Conservation (phyloP, 2,888 invertebrate species). For the Aethes cnicana region DNA sequence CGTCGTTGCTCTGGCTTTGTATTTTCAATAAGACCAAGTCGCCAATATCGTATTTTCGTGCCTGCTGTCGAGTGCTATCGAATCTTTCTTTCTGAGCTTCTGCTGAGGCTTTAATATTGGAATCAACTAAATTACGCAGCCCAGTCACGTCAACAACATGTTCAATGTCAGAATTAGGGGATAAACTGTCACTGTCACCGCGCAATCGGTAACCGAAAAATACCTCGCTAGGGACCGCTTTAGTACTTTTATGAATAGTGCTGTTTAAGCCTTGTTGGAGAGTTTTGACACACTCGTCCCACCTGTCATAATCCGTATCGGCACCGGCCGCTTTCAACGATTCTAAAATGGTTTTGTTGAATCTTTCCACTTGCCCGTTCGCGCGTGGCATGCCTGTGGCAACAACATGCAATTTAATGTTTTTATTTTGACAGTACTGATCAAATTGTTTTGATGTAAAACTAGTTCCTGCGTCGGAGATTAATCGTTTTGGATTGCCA, state of each 20-base stretch:
- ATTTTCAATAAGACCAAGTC: neutral
- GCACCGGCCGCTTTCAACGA: slow-evolving; percentile 39
- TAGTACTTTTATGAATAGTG: slow-evolving; percentile 37
- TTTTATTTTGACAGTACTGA: slow-evolving; percentile 26
- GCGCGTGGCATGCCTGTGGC: slow-evolving; percentile 37
- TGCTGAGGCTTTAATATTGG: neutral
- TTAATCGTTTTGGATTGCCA: slow-evolving; percentile 33
- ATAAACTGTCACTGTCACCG: slow-evolving; percentile 29
- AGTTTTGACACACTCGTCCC: slow-evolving; percentile 40
- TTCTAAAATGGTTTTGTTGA: slow-evolving; percentile 42
- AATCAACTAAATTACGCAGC: neutral
- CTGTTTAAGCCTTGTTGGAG: slow-evolving; percentile 45
- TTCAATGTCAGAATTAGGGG: slow-evolving; percentile 15
- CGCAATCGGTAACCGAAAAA: slow-evolving; percentile 37
- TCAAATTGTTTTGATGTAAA: slow-evolving; percentile 30
- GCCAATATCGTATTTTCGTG: neutral
- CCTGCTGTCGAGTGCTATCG: neutral
- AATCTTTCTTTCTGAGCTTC: neutral
- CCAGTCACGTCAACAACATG: neutral
- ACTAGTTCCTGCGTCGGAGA: slow-evolving; percentile 32
- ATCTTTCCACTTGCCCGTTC: slow-evolving; percentile 43
- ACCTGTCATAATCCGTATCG: slow-evolving; percentile 35
- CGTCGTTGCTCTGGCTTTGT: neutral
- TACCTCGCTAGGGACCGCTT: slow-evolving; percentile 39
- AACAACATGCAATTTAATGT: slow-evolving; percentile 32